Evolutionary conservation across 2,797 vertebrate species (phyloP).

Genomic region (Pangasius macronema): DNA sequence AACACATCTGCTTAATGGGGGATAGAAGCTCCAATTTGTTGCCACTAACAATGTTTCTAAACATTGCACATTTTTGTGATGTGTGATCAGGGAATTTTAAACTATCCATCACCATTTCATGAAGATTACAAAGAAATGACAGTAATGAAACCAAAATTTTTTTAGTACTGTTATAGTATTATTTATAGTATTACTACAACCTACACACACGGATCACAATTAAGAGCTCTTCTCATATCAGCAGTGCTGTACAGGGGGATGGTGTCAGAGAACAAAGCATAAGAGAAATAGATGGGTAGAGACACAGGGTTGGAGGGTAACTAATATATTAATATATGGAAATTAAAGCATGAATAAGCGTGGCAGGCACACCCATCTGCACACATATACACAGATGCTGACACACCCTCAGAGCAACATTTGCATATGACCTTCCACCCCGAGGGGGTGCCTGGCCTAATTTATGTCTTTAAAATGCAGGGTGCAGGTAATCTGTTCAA

Average conservation of each 20-base stretch:
- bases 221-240: slow-evolving; percentile 14
- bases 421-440: slow-evolving; percentile 48
- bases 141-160: slow-evolving; percentile 4
- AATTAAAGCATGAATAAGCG: slow-evolving; percentile 46
- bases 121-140: slow-evolving; percentile 1
- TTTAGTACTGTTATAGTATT: not conserved
- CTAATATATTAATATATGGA: slow-evolving; percentile 51
- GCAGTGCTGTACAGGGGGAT: slow-evolving; percentile 30
- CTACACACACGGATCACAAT: slow-evolving; percentile 11
- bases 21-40: slow-evolving; percentile 53
- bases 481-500: slow-evolving; percentile 12
- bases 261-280: slow-evolving; percentile 41
- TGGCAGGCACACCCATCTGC: slow-evolving; percentile 49
- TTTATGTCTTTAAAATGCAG: slow-evolving; percentile 19
- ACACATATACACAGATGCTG: slow-evolving; percentile 42
- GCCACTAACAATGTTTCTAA: slow-evolving; percentile 45
- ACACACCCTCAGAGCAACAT: slow-evolving; percentile 42
- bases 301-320: slow-evolving; percentile 26
- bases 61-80: slow-evolving; percentile 39
- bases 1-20: slow-evolving; percentile 55
- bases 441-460: slow-evolving; percentile 26
- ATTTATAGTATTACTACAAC: not conserved
- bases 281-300: slow-evolving; percentile 36
- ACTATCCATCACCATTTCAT: not conserved
- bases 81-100: slow-evolving; percentile 23